Percentiles rank a stretch among this genome's conserved stretches.
Evolutionary conservation across 2,797 vertebrate genomes (phyloP).

Genomic region (Argya squamiceps): DNA sequence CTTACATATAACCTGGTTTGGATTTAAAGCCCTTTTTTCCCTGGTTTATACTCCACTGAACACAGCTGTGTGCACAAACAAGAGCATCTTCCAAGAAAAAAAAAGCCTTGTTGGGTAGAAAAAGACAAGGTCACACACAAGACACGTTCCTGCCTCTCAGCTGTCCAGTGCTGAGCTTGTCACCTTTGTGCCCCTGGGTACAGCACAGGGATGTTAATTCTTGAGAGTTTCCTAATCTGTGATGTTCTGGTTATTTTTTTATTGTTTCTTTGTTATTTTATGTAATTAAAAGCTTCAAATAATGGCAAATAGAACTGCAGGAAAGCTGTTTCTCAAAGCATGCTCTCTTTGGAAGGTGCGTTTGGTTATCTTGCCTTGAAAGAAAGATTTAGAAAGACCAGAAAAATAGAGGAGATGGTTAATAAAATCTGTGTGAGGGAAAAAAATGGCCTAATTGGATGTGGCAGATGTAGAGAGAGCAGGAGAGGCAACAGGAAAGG

Average conservation of each 20-base stretch:
- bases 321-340: background rate
- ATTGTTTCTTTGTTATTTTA: background rate
- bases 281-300: background rate
- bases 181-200: background rate
- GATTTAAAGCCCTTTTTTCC: background rate
- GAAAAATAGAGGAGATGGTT: constrained; percentile 40
- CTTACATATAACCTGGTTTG: background rate
- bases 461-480: constrained; percentile 37
- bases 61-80: fast-evolving
- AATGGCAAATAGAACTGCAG: background rate
- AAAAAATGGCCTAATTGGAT: background rate
- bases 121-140: fast-evolving
- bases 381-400: background rate
- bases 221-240: background rate
- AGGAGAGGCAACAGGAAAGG: background rate
- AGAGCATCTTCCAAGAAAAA: background rate
- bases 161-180: background rate
- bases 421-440: constrained; percentile 51
- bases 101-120: background rate
- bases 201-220: fast-evolving
- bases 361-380: background rate
- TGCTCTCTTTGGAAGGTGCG: background rate
- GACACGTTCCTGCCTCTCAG: fast-evolving
- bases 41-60: background rate
- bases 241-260: background rate